Evolutionary conservation across 2,888 invertebrate genomes (phyloP).

Genomic region (Folsomia manolachei): DNA sequence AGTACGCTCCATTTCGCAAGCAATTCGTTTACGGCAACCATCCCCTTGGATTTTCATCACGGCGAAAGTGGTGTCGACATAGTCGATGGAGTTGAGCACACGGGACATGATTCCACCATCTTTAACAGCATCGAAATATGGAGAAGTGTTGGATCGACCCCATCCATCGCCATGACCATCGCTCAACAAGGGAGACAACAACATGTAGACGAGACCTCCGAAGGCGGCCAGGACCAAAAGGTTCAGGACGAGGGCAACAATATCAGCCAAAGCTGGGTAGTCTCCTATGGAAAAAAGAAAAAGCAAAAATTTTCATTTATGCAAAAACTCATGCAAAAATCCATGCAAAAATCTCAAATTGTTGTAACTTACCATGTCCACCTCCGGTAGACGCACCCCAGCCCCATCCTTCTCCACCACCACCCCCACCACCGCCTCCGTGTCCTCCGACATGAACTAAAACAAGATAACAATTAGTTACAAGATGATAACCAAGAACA

Average conservation of each 20-base stretch:
- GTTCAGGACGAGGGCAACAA: constrained; percentile 51
- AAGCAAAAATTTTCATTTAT: no score
- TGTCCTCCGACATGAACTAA: constrained; percentile 22
- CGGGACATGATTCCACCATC: constrained; percentile 50
- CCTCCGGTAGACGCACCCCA: constrained; percentile 4
- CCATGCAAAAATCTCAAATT: not conserved
- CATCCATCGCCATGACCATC: constrained; percentile 50
- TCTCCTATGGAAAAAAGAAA: constrained; percentile 31
- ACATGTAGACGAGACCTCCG: constrained; percentile 51
- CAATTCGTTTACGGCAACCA: constrained; percentile 51
- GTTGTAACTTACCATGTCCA: not conserved
- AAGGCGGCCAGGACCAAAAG: constrained; percentile 51
- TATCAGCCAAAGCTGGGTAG: constrained; percentile 51
- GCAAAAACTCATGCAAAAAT: not conserved
- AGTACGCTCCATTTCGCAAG: constrained; percentile 50
- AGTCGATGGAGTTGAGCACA: constrained; percentile 51
- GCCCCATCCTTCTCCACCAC: constrained; percentile 19
- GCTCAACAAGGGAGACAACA: constrained; percentile 50
- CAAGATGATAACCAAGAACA: constrained; percentile 30
- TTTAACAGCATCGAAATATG: constrained; percentile 51
- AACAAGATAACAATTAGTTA: no score
- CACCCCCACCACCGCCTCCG: constrained; percentile 16
- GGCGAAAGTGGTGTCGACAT: constrained; percentile 51
- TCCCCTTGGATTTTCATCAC: constrained; percentile 51
- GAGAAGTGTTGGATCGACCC: constrained; percentile 49